Conservation (phyloP, 2,797 vertebrate species). For the Lithobates sylvaticus region DNA sequence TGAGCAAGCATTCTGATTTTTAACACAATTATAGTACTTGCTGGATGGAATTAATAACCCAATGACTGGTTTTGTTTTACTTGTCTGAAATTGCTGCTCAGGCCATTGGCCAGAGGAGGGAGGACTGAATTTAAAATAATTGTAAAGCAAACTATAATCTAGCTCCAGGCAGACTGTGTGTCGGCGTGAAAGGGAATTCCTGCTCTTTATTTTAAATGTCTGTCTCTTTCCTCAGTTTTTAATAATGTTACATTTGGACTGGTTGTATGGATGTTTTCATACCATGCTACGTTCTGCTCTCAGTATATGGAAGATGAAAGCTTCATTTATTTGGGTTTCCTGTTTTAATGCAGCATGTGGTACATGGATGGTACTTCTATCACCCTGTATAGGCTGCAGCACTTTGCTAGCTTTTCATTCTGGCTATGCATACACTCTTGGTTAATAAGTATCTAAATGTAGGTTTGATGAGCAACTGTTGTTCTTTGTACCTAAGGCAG, state of each 20-base stretch:
- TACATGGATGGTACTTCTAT: not conserved
- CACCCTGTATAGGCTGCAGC: not conserved
- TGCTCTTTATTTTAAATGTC: not conserved
- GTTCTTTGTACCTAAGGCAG: not conserved
- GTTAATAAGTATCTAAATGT: not conserved
- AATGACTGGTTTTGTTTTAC: too few relatives aligned
- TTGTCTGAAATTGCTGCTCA: too few relatives aligned
- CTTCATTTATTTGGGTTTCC: not conserved
- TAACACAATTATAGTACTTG: too few relatives aligned
- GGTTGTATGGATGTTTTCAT: not conserved
- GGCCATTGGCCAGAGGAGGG: too few relatives aligned
- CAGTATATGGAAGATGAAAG: not conserved
- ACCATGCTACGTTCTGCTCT: not conserved
- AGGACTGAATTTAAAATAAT: too few relatives aligned
- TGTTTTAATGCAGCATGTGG: not conserved
- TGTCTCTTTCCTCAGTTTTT: not conserved
- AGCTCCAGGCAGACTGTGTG: not conserved
- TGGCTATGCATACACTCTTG: not conserved
- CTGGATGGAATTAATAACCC: too few relatives aligned
- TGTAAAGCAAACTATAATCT: too few relatives aligned
- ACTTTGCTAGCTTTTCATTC: not conserved
- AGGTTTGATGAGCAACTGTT: not conserved
- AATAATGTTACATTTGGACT: not conserved
- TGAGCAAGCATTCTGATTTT: too few relatives aligned
- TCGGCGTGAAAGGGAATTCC: not conserved